phyloP scores from a whole-genome alignment of 2,113 vertebrate species.

The Porphyrio hochstetteri region DNA sequence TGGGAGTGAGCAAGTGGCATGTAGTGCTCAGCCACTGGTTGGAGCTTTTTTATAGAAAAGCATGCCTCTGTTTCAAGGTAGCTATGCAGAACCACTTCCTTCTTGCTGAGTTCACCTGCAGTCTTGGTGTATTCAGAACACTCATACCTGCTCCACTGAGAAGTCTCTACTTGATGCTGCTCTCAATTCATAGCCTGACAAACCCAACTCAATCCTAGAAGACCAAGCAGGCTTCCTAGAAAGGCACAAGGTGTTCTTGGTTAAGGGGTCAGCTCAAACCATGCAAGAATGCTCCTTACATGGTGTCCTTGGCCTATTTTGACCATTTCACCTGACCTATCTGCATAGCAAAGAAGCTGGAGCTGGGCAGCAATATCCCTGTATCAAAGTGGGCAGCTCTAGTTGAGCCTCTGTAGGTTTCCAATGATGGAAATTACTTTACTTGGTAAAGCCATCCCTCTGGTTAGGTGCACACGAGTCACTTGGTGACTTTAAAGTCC shows the following conservation, averaged over 20 bases:
- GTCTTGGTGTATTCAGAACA: not conserved
- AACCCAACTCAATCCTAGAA: not conserved
- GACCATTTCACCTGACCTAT: not conserved
- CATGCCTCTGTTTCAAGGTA: not conserved
- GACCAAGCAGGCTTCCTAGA: not conserved
- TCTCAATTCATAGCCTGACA: not conserved
- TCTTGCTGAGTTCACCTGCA: not conserved
- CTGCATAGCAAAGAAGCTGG: not conserved
- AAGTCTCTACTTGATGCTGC: not conserved
- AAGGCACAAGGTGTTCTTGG: not conserved
- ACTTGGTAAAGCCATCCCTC: not conserved
- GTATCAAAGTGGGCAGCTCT: not conserved
- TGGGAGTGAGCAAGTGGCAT: no score
- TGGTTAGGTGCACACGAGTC: not conserved
- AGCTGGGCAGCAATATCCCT: not conserved
- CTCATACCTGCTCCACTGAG: not conserved
- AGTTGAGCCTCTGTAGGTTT: not conserved
- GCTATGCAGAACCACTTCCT: not conserved
- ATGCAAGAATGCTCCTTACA: not conserved
- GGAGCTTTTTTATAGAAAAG: no score
- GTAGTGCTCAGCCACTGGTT: no score
- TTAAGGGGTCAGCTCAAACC: not conserved
- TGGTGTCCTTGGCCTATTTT: not conserved
- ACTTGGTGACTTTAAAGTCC: not conserved
- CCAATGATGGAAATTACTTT: not conserved